phyloP scores from a whole-genome alignment of 23 tunicate species.

The Pegea sp. region DNA sequence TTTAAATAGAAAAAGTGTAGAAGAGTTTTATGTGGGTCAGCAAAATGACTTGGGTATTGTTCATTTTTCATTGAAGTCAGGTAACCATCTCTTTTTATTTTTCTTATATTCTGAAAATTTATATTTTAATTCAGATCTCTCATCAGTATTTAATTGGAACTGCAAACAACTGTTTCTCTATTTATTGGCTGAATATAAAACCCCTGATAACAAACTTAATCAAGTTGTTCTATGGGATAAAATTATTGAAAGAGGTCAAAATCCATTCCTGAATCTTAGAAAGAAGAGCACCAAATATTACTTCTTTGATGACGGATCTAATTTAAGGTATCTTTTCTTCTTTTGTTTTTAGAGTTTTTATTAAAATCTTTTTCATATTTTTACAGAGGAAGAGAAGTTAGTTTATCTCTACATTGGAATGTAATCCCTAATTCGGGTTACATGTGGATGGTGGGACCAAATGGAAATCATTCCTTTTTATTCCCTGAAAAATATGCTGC shows the following conservation, averaged over 20 bases:
- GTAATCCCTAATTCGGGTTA: conserved; percentile 94
- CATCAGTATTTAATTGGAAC: conserved; percentile 92
- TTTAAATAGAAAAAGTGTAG: conserved; percentile 62
- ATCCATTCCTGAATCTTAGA: conserved; percentile 25
- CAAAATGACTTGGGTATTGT: conserved; percentile 64
- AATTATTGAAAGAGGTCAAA: conserved; percentile 78
- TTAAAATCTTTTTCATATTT: conserved; percentile 1
- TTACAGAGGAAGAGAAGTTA: conserved; percentile 51
- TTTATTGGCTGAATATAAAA: conserved; percentile 91
- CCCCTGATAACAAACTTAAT: conserved; percentile 61
- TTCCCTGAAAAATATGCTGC: conserved; percentile 40
- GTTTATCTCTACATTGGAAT: conserved; percentile 79
- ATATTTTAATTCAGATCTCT: conserved; percentile 24
- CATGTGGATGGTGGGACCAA: conserved; percentile 49
- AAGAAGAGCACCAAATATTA: conserved; percentile 51
- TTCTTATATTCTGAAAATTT: neutral
- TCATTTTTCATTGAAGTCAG: conserved; percentile 48
- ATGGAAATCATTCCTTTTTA: conserved; percentile 17
- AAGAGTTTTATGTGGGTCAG: conserved; percentile 49
- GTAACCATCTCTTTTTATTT: conserved; percentile 13
- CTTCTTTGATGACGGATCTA: conserved; percentile 93
- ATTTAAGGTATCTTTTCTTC: conserved; percentile 14
- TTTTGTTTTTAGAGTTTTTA: neutral
- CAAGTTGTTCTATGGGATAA: conserved; percentile 97
- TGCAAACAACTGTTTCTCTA: conserved; percentile 87